Percentiles rank a stretch among this genome's conserved stretches.
These are phyloP conservation scores for Calypte anna DNA, from an alignment of 2,113 vertebrate species.

Conservation along the genomic window DNA sequence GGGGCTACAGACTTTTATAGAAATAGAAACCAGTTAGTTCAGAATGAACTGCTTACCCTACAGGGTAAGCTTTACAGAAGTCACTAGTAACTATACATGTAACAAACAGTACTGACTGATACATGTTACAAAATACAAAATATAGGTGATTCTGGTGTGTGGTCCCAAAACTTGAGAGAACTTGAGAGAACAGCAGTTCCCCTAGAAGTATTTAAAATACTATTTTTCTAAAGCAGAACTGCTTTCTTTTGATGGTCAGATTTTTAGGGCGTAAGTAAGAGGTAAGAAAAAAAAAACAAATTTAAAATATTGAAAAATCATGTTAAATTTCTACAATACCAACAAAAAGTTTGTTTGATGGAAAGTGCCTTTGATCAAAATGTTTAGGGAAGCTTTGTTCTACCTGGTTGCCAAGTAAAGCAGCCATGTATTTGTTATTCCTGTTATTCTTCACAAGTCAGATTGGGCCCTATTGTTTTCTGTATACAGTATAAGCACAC, in stretches of 20 bases:
- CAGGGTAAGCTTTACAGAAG: not conserved
- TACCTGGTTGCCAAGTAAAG: slow-evolving; percentile 41
- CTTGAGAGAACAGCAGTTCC: not conserved
- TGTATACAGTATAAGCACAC: not conserved
- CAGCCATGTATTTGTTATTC: slow-evolving; percentile 21
- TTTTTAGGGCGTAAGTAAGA: not conserved
- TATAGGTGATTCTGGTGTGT: not conserved
- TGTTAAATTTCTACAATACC: slow-evolving; percentile 27
- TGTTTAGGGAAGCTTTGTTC: slow-evolving; percentile 59
- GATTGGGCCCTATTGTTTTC: slow-evolving; percentile 6
- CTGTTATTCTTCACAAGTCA: slow-evolving; percentile 14
- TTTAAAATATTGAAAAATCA: not conserved
- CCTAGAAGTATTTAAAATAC: not conserved
- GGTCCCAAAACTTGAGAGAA: not conserved
- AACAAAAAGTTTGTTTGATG: slow-evolving; percentile 55
- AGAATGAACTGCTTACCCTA: not conserved
- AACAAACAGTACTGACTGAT: not conserved
- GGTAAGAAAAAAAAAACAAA: not conserved
- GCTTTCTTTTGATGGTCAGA: not conserved
- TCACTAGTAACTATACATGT: not conserved
- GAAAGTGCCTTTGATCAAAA: slow-evolving; percentile 54
- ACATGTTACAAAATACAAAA: not conserved
- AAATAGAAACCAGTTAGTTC: not conserved
- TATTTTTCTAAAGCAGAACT: not conserved
- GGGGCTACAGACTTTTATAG: not conserved